A percentile compares a stretch with the other conserved stretches of the same genome.
Conservation (phyloP, 2,888 invertebrate genomes). For the Neria commutata region DNA sequence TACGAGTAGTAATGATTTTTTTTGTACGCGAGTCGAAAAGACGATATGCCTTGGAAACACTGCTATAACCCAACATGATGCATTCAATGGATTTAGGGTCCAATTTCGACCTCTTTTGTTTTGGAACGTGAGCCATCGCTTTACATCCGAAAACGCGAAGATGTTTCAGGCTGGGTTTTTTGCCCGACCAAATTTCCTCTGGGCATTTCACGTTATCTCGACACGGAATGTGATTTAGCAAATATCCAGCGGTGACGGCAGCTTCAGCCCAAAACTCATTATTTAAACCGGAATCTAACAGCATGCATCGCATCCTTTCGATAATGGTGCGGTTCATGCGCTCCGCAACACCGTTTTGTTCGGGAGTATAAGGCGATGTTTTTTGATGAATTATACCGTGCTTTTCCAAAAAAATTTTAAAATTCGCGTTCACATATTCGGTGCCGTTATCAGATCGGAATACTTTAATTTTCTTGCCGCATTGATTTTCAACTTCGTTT, state of each 20-base stretch:
- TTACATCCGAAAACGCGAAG: constrained; percentile 10
- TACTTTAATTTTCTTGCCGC: background rate
- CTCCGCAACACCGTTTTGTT: background rate
- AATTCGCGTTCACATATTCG: background rate
- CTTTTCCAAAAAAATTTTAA: background rate
- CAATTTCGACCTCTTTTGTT: constrained; percentile 6
- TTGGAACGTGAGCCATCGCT: constrained; percentile 10
- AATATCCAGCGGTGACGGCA: background rate
- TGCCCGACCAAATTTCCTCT: background rate
- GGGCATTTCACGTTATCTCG: background rate
- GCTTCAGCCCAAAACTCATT: constrained; percentile 5
- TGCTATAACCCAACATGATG: constrained; percentile 2
- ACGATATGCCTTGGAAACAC: constrained; percentile 13
- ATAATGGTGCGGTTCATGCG: background rate
- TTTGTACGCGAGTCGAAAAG: background rate
- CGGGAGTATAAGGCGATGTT: background rate
- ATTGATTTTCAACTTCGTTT: constrained; percentile 22
- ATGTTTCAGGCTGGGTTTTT: background rate
- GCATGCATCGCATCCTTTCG: background rate
- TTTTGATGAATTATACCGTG: background rate
- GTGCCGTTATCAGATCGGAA: background rate
- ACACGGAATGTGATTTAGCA: constrained; percentile 8
- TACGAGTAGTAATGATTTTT: background rate
- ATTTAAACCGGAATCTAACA: background rate
- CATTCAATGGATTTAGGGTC: constrained; percentile 8